Evolutionary conservation across 2,888 invertebrate species (phyloP).

Genomic region (Drosophila sordidapex): DNA sequence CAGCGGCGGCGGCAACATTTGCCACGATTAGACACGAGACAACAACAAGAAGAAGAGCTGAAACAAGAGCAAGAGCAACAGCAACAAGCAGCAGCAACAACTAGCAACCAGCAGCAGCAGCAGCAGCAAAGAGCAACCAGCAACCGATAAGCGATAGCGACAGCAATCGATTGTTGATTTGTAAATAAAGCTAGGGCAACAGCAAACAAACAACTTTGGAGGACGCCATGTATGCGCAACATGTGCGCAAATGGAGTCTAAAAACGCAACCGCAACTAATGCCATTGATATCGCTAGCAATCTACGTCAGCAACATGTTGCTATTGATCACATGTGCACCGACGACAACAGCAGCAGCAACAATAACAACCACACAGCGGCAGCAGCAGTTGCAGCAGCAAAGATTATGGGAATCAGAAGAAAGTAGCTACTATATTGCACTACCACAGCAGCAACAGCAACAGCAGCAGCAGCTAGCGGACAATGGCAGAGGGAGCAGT

Average conservation of each 20-base stretch:
- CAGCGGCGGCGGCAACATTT: constrained; percentile 67
- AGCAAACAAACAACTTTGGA: constrained; percentile 77
- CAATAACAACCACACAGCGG: constrained; percentile 50
- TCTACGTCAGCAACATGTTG: constrained; percentile 83
- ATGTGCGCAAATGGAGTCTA: constrained; percentile 86
- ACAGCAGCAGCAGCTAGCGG: constrained; percentile 34
- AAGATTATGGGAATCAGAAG: constrained; percentile 47
- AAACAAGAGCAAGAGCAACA: constrained; percentile 27
- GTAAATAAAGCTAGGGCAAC: constrained; percentile 75
- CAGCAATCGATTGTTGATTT: constrained; percentile 66
- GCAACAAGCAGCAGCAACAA: constrained; percentile 14
- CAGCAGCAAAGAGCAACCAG: constrained; percentile 25
- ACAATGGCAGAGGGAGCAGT: constrained; percentile 67
- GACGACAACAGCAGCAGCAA: constrained; percentile 67
- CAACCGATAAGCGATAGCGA: constrained; percentile 28
- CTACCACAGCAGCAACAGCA: constrained; percentile 53
- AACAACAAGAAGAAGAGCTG: constrained; percentile 22
- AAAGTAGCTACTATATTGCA: constrained; percentile 63
- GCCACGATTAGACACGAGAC: constrained; percentile 60
- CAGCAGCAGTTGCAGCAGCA: constrained; percentile 40
- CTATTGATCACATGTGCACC: constrained; percentile 83
- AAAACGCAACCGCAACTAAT: constrained; percentile 85
- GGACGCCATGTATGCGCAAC: constrained; percentile 86
- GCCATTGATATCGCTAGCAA: constrained; percentile 84
- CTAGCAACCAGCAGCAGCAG: constrained; percentile 27